Evolutionary conservation across 1,140 invertebrate genomes (phyloP), one percentile per base, ranked within the genome.

Genomic region (Portunus trituberculatus): DNA sequence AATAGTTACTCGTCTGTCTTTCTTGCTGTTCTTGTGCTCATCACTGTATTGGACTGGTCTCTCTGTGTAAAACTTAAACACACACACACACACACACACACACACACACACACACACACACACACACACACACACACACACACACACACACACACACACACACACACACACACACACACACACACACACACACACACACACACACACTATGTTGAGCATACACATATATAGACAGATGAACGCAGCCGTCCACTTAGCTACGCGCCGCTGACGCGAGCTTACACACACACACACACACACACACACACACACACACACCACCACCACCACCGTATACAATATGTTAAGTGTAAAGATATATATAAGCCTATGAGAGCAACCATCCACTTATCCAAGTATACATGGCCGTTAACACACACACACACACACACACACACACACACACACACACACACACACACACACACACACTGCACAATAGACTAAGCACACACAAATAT

Each of bases 71-170:
- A 2, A 59, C 52, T 14, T 0, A 4, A 12, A 59, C 52, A 59
- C 52, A 59, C 52, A 12, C 10, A 12, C 52, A 59, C 52, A 20
- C 52, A 59, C 52, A 59, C 52, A 59, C 52, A 59, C 52, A 59
- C 52, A 59, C 52, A 0, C 10, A 12, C 52, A 59, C 52, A 12
- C 10, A 14, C 52, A 59, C 52, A 59, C 52, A 59, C 86, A 87
- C 86, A 84, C 86, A 87, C 86, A 87, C 86, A 87, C 86, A 87
- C 86, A 87, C 86, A 87, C 86, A 87, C 84, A 87, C 84, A 87
- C 84, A 87, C 84, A 87, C 84, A 87, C 84, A 87, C 29, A 87
- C n/a, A 87, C 86, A 87, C 83, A 87, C 86, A 87, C 86, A 87
- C 86, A 87, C 86, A 87, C 86, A 87, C 86, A 87, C 29, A 87